Evolutionary conservation across 2,113 vertebrate species (phyloP), one percentile per base, ranked within the genome.

Genomic region (Myrmecophaga tridactyla): DNA sequence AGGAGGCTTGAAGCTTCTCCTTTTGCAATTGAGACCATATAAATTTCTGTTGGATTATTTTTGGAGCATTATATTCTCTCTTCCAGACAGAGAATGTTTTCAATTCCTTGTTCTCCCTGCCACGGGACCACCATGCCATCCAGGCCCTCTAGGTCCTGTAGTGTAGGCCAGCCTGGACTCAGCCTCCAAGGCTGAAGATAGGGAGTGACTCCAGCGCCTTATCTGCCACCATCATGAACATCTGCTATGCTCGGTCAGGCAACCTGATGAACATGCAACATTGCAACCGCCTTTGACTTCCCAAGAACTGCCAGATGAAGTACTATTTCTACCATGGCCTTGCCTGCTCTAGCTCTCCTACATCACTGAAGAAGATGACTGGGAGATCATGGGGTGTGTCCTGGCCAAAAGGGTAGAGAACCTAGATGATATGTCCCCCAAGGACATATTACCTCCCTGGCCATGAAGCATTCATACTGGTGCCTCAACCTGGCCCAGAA

Each of bases 181-280:
- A 0, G 18, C 29, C 1, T 3, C 14, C 0, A 1, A 69, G 60
- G 9, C 69, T 13, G 1, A 56, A 20, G 20, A 18, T 56, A 56
- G 53, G 20, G 53, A 43, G 31, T 25, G 2, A 1, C 1, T 9
- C 2, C 0, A 0, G 7, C 53, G 25, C 2, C 12, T 9, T 12
- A 0, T 29, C 21, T 3, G 12, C 86, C 41, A 65, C 96, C 95
- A 29, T 48, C 3, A 97, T 97, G 96, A 97, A 97, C 51, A 94
- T 97, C 91, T 93, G 91, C 90, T 96, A 48, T 48, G 96, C 92
- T 4, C 96, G 98, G 98, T 99, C 98, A 0, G 98, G 98, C 4
- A 98, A 99, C 96, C 97, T 99, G n/a, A 99, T 99, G 98, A 99
- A 99, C 93, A 99, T 99, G 99, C 99, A 99, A 88, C 99, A 99